Percentiles rank a stretch among this genome's conserved stretches.
phyloP scores from a whole-genome alignment of 2,113 vertebrate species.

The Theristicus caerulescens region DNA sequence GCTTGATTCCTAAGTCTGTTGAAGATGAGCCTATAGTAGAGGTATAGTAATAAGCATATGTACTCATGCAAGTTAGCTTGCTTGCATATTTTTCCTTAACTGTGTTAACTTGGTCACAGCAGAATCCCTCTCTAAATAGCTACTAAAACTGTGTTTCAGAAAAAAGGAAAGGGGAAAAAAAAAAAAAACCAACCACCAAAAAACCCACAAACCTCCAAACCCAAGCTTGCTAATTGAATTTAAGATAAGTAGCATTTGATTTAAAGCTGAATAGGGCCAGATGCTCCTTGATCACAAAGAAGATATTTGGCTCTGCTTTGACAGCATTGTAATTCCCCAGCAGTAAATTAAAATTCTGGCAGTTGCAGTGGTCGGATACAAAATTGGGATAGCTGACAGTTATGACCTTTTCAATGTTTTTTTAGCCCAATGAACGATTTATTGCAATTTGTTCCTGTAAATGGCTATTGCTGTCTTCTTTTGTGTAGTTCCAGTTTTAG shows the following conservation, averaged over 20 bases:
- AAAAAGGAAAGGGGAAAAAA: not conserved
- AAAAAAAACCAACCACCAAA: not conserved
- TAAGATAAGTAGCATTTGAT: not conserved
- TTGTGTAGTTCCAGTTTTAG: slow-evolving; percentile 29
- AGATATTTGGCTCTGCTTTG: not conserved
- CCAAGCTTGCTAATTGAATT: not conserved
- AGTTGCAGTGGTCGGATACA: not conserved
- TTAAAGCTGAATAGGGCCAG: not conserved
- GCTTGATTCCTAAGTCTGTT: slow-evolving; percentile 42
- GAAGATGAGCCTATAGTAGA: slow-evolving; percentile 1
- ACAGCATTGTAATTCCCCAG: not conserved
- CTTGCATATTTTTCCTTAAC: slow-evolving; percentile 2
- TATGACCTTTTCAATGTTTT: not conserved
- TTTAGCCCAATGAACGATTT: slow-evolving; percentile 5
- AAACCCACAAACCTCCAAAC: not conserved
- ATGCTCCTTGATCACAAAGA: not conserved
- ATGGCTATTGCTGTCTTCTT: not conserved
- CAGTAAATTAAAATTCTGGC: not conserved
- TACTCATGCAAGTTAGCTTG: not conserved
- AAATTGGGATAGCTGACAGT: slow-evolving; percentile 6
- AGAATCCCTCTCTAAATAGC: slow-evolving; percentile 15
- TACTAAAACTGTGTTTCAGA: slow-evolving; percentile 9
- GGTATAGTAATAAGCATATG: not conserved
- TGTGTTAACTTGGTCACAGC: not conserved
- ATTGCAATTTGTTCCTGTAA: not conserved